Percentiles rank a stretch among this genome's conserved stretches.
Evolutionary conservation across 2,888 invertebrate species (phyloP).

Genomic region (Neelides folsomi): DNA sequence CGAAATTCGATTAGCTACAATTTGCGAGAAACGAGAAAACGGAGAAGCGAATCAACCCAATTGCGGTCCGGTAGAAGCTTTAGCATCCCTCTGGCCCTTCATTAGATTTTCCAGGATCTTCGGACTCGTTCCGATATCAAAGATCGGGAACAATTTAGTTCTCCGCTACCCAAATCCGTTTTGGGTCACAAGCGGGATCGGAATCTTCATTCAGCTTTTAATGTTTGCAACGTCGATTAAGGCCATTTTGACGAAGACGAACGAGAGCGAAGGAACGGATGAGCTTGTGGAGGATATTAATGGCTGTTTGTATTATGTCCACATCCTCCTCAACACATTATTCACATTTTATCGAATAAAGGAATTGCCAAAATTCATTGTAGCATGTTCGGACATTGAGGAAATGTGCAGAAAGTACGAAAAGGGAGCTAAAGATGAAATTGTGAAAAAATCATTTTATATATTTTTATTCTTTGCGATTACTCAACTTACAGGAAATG

Average conservation of each 20-base stretch:
- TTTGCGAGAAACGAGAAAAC: too few species aligned
- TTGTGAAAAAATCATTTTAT: constrained; percentile 10
- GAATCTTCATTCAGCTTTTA: constrained; percentile 4
- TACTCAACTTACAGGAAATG: constrained; percentile 10
- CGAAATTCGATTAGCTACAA: too few species aligned
- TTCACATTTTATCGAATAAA: constrained; percentile 12
- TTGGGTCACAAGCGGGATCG: constrained; percentile 7
- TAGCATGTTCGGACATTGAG: constrained; percentile 12
- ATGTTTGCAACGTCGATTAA: constrained; percentile 7
- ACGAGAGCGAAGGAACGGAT: neutral
- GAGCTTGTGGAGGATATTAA: constrained; percentile 9
- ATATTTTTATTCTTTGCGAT: constrained; percentile 9
- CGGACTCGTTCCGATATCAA: constrained; percentile 13
- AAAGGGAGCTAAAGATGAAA: constrained; percentile 3
- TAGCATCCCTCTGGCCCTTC: constrained; percentile 10
- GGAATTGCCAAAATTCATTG: constrained; percentile 12
- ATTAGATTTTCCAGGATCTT: constrained; percentile 8
- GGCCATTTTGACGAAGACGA: neutral
- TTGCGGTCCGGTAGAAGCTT: too few species aligned
- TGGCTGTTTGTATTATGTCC: constrained; percentile 13
- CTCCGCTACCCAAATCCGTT: constrained; percentile 3
- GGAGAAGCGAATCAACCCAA: too few species aligned
- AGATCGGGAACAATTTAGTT: neutral
- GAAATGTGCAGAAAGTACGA: constrained; percentile 14
- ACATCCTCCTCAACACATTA: constrained; percentile 12